Evolutionary conservation across 2,113 vertebrate genomes (phyloP).

Genomic region (Aplodontia rufa): DNA sequence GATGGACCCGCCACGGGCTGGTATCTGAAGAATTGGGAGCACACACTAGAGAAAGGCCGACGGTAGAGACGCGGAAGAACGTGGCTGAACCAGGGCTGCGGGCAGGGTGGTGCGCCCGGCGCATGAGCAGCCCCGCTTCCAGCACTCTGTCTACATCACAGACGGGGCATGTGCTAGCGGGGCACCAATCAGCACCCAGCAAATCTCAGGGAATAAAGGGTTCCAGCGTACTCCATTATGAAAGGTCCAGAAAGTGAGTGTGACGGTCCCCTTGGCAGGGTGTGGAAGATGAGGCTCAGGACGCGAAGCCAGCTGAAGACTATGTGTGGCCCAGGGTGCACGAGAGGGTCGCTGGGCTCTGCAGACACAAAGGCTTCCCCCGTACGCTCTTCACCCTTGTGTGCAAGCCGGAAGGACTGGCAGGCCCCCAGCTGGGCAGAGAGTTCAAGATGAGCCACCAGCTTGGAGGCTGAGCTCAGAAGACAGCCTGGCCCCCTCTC

Average conservation of each 20-base stretch:
- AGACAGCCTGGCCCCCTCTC: not conserved
- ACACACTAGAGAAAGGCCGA: too few species aligned
- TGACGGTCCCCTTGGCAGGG: too few species aligned
- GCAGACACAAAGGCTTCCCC: accelerated
- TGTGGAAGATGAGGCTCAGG: too few species aligned
- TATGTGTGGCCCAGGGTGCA: accelerated
- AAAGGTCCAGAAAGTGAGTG: too few species aligned
- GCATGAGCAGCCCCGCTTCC: too few species aligned
- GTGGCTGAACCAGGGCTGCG: too few species aligned
- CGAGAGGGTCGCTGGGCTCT: not conserved
- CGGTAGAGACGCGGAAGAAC: too few species aligned
- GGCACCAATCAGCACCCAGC: not conserved
- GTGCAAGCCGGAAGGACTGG: accelerated
- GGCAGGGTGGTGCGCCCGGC: too few species aligned
- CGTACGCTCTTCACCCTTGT: accelerated
- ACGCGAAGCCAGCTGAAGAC: accelerated
- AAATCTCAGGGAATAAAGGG: not conserved
- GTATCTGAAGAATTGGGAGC: not conserved
- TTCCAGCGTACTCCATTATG: not conserved
- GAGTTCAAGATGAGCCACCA: accelerated
- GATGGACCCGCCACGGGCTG: not conserved
- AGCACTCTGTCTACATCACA: too few species aligned
- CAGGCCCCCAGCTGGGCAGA: accelerated
- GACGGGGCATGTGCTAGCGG: too few species aligned
- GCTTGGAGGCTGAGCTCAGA: not conserved